Evolutionary conservation across 1,140 invertebrate genomes (phyloP), one percentile per base, ranked within the genome.

Genomic region (Cotesia vestalis): DNA sequence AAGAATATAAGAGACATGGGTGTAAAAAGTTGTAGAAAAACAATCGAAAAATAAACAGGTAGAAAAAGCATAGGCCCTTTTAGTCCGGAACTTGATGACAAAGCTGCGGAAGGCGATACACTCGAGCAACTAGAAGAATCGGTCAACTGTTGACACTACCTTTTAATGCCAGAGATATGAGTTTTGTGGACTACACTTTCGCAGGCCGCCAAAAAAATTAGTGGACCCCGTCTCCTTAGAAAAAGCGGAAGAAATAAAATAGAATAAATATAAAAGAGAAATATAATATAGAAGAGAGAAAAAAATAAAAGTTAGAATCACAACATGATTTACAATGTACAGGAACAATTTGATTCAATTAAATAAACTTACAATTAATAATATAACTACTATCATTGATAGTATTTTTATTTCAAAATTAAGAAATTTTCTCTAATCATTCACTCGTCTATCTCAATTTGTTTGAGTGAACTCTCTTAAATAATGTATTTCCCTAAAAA

Each of bases 51-150:
- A 72, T 52, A 66, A 71, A 71, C 62, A 78, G 70, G 77, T 76
- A 75, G 74, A 73, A 72, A 76, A 78, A 79, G 46, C 27, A 8
- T 80, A 79, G 71, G 52, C 53, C 46, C 20, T 82, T 83, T 76
- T 83, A 81, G 85, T 86, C 85, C 85, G 84, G 85, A 86, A 87
- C 83, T 81, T 79, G 80, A 77, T 81, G 84, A 87, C 85, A 87
- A 87, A 85, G 81, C 75, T 80, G 75, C 84, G 85, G 85, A 86
- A 86, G 85, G 85, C 85, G 85, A 87, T 87, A 86, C 84, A 86
- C 84, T 83, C 78, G 84, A 84, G 83, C 76, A 83, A 80, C 78
- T 80, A 73, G 75, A 79, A 72, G 75, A 69, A 76, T 74, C 71
- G 80, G 71, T 76, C 66, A 84, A 81, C 73, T 85, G 81, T 85